phyloP scores from a whole-genome alignment of 2,797 vertebrate species.

The Poecilia gillii region DNA sequence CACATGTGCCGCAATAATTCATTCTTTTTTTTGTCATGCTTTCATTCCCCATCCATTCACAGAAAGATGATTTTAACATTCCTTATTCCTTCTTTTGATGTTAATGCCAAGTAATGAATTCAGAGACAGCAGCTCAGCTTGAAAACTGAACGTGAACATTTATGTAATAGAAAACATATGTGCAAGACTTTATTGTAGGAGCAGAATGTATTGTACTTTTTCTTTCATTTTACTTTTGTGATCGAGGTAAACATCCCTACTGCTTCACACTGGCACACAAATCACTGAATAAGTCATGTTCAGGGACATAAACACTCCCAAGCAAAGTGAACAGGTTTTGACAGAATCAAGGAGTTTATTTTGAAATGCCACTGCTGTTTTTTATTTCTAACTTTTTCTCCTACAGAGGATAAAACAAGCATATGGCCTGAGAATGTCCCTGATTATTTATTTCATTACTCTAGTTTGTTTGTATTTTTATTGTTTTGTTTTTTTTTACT shows the following conservation, averaged over 20 bases:
- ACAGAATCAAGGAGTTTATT: slow-evolving; percentile 32
- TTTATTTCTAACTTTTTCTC: slow-evolving; percentile 50
- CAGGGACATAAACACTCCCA: slow-evolving; percentile 61
- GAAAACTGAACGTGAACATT: slow-evolving; percentile 49
- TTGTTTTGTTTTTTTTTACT: background rate
- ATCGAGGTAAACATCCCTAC: slow-evolving; percentile 55
- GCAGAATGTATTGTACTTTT: slow-evolving; percentile 25
- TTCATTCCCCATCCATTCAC: background rate
- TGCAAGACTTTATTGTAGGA: slow-evolving; percentile 17
- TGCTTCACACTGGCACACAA: slow-evolving; percentile 49
- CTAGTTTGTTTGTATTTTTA: slow-evolving; percentile 10
- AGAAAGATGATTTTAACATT: background rate
- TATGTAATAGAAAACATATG: slow-evolving; percentile 51
- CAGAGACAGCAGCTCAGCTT: background rate
- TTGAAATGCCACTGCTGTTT: slow-evolving; percentile 31
- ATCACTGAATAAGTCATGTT: slow-evolving; percentile 68
- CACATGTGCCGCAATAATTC: background rate
- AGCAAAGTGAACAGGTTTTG: slow-evolving; percentile 51
- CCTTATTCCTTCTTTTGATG: background rate
- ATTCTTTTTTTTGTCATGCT: background rate
- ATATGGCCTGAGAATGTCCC: slow-evolving; percentile 33
- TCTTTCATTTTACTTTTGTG: slow-evolving; percentile 14
- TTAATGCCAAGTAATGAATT: slow-evolving; percentile 5
- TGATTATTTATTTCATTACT: slow-evolving; percentile 32
- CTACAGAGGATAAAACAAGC: slow-evolving; percentile 30